Conservation (phyloP, 2,113 vertebrate species). For the Neogale vison region DNA sequence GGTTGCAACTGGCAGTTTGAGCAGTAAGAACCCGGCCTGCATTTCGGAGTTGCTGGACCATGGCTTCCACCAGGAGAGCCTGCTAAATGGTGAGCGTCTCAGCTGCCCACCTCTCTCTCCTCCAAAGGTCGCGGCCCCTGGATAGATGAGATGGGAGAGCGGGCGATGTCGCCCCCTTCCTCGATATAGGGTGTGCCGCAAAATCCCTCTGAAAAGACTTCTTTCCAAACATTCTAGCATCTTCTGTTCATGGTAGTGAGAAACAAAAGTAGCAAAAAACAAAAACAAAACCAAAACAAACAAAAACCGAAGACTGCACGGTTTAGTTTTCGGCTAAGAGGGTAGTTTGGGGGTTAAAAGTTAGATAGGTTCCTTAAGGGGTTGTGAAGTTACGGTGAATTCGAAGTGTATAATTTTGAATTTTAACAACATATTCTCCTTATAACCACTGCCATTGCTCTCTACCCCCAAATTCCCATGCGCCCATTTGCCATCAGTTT, state of each 20-base stretch:
- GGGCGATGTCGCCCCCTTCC: background rate
- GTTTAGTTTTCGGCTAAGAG: background rate
- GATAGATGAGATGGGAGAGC: fast-evolving
- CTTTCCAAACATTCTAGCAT: background rate
- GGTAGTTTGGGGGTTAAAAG: background rate
- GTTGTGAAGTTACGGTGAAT: background rate
- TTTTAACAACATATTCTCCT: background rate
- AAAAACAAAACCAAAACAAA: background rate
- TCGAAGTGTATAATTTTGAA: background rate
- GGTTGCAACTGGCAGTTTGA: slow-evolving; percentile 85
- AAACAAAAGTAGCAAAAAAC: background rate
- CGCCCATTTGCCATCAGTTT: background rate
- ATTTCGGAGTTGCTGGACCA: slow-evolving; percentile 77
- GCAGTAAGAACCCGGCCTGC: slow-evolving; percentile 80
- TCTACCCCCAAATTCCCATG: background rate
- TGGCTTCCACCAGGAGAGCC: slow-evolving; percentile 79
- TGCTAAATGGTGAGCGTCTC: slow-evolving; percentile 85
- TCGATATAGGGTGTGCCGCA: background rate
- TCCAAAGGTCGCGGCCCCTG: background rate
- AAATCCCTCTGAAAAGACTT: background rate
- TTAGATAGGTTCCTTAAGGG: background rate
- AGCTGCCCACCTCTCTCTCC: background rate
- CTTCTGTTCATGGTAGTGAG: background rate
- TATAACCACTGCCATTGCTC: background rate
- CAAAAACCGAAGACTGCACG: background rate